phyloP scores from a whole-genome alignment of 2,113 vertebrate genomes.

The Drymodes brunneopygia region DNA sequence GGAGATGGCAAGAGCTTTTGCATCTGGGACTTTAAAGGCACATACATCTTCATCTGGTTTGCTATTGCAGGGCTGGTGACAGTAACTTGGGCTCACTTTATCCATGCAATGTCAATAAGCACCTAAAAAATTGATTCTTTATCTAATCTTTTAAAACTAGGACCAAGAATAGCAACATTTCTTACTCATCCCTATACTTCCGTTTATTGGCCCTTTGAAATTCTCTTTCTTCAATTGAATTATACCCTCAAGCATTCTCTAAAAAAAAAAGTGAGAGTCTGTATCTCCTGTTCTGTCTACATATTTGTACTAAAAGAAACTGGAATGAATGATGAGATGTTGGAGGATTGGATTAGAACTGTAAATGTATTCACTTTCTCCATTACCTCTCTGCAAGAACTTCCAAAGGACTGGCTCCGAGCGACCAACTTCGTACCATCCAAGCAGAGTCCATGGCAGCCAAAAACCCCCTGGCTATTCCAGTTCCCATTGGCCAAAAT shows the following conservation, averaged over 20 bases:
- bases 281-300: background rate
- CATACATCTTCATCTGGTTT: background rate
- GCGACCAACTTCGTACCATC: conserved; percentile 97
- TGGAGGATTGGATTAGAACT: background rate
- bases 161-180: background rate
- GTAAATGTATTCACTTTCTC: background rate
- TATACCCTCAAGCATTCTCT: background rate
- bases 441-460: conserved; percentile 96
- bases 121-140: background rate
- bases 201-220: background rate
- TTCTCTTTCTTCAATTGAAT: background rate
- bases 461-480: conserved; percentile 95
- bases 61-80: background rate
- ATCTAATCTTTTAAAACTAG: background rate
- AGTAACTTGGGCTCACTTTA: background rate
- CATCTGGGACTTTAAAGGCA: background rate
- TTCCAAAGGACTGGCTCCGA: conserved; percentile 85
- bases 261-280: background rate
- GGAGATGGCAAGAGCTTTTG: background rate
- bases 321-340: background rate
- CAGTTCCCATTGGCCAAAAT: conserved; percentile 99
- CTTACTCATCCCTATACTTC: background rate
- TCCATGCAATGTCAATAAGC: background rate
- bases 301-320: background rate
- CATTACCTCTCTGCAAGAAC: conserved; percentile 96